Percentiles rank a stretch among this genome's conserved stretches.
Evolutionary conservation across 2,113 vertebrate genomes (phyloP).

Genomic region (Genyomyrus donnyi): DNA sequence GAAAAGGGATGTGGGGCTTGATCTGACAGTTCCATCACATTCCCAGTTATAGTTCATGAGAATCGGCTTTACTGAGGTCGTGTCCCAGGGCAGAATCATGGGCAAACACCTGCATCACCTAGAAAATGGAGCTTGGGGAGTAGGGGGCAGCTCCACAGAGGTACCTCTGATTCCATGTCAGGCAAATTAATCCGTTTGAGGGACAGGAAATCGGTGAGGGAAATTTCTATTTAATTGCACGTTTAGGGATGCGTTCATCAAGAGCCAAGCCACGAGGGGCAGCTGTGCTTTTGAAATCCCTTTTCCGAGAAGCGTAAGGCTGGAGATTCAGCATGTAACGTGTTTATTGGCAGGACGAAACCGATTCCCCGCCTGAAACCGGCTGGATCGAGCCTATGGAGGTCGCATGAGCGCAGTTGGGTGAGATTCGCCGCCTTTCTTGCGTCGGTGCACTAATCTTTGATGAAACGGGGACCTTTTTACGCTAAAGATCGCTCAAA

Average conservation of each 20-base stretch:
- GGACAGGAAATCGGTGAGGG: neutral
- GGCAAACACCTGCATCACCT: conserved; percentile 30
- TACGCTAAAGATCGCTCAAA: neutral
- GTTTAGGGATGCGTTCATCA: conserved; percentile 1
- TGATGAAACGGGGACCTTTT: neutral
- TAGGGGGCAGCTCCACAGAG: neutral
- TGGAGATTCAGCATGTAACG: neutral
- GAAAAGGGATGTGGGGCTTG: neutral
- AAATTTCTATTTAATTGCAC: conserved; percentile 17
- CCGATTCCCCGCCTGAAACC: neutral
- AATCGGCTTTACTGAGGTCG: conserved; percentile 21
- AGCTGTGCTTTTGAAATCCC: neutral
- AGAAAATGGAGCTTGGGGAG: conserved; percentile 1
- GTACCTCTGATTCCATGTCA: conserved; percentile 6
- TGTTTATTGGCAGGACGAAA: neutral
- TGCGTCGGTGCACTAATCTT: neutral
- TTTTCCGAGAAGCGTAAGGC: neutral
- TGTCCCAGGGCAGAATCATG: conserved; percentile 24
- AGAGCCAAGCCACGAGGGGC: neutral
- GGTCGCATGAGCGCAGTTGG: neutral
- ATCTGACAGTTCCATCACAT: conserved; percentile 35
- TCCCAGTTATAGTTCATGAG: conserved; percentile 27
- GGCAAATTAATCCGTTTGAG: conserved; percentile 4
- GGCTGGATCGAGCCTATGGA: neutral
- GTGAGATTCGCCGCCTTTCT: neutral